Evolutionary conservation across 2,888 invertebrate genomes (phyloP).

Genomic region (Apomyelois bistriatella): DNA sequence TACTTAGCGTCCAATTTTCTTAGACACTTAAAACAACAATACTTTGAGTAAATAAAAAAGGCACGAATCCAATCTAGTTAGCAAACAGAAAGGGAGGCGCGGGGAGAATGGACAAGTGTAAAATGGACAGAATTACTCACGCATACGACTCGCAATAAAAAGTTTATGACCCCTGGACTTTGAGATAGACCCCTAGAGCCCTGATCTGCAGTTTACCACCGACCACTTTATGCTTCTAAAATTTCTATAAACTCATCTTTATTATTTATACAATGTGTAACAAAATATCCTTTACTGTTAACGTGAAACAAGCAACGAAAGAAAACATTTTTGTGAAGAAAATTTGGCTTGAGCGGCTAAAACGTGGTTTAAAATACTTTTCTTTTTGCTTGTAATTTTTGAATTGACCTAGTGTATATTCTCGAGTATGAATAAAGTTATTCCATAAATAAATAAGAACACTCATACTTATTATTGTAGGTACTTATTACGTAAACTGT

Average conservation of each 20-base stretch:
- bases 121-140: constrained; percentile 44
- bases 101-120: constrained; percentile 32
- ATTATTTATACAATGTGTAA: constrained; percentile 30
- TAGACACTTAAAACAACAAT: constrained; percentile 54
- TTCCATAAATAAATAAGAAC: too few relatives aligned
- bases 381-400: background rate
- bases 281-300: constrained; percentile 19
- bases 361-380: too few relatives aligned
- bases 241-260: constrained; percentile 65
- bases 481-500: too few relatives aligned
- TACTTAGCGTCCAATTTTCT: constrained; percentile 31
- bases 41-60: constrained; percentile 64
- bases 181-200: constrained; percentile 54
- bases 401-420: too few relatives aligned
- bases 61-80: constrained; percentile 74
- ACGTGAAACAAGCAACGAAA: constrained; percentile 4
- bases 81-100: constrained; percentile 52
- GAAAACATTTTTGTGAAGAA: constrained; percentile 3
- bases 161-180: constrained; percentile 61
- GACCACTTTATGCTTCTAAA: constrained; percentile 70
- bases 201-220: constrained; percentile 53
- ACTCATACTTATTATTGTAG: too few relatives aligned
- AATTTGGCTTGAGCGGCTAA: background rate
- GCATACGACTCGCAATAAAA: constrained; percentile 63
- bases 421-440: too few relatives aligned